A percentile compares a stretch with the other conserved stretches of the same genome.
Conservation (phyloP, 2,113 vertebrate genomes). For the Misgurnus mizolepis region DNA sequence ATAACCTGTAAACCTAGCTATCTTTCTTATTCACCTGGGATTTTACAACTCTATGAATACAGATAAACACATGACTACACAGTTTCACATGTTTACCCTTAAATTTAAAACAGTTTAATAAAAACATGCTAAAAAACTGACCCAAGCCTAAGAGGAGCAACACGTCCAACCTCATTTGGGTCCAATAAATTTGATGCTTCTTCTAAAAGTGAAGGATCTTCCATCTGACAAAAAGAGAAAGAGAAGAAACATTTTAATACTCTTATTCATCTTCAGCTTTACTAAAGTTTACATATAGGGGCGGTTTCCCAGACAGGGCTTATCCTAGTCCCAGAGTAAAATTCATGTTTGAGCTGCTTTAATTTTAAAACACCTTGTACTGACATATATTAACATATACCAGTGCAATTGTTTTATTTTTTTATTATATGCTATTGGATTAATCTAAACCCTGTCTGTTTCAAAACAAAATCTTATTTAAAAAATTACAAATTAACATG, state of each 20-base stretch:
- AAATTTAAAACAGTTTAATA: background rate
- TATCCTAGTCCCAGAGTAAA: too few relatives aligned
- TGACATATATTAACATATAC: too few relatives aligned
- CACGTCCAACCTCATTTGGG: conserved; percentile 84
- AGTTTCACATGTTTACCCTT: background rate
- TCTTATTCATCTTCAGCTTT: background rate
- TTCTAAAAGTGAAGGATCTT: conserved; percentile 96
- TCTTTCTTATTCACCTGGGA: background rate
- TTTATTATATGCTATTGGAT: too few relatives aligned
- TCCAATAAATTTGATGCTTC: conserved; percentile 91
- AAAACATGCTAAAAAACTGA: conserved; percentile 60
- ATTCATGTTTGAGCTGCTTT: too few relatives aligned
- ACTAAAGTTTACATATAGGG: too few relatives aligned
- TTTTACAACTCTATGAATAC: conserved; percentile 1
- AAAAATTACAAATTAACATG: background rate
- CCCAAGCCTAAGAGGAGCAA: conserved; percentile 89
- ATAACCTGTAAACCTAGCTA: background rate
- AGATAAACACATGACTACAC: background rate
- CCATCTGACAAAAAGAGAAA: conserved; percentile 89
- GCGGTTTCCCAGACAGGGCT: background rate
- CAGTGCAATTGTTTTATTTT: too few relatives aligned
- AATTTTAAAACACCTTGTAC: too few relatives aligned
- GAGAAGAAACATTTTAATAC: background rate
- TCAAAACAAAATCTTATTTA: background rate
- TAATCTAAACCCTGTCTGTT: background rate